phyloP scores from a whole-genome alignment of 2,888 invertebrate genomes.

The Napeogenes inachia region DNA sequence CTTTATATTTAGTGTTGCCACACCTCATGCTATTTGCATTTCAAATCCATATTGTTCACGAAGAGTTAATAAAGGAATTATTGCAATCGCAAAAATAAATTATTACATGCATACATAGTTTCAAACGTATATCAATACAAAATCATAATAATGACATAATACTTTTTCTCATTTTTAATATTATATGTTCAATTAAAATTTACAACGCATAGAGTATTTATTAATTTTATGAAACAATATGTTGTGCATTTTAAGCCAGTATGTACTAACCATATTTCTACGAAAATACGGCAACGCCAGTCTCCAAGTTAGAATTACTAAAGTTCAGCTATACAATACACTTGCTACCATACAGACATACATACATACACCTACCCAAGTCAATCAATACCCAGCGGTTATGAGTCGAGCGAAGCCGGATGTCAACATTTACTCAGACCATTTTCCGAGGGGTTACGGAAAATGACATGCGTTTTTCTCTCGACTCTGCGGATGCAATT shows the following conservation, averaged over 20 bases:
- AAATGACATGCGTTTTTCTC: slow-evolving; percentile 59
- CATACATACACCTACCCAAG: slow-evolving; percentile 6
- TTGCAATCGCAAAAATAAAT: not conserved
- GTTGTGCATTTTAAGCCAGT: not conserved
- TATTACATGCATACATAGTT: not conserved
- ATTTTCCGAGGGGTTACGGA: slow-evolving; percentile 55
- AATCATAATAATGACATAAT: no score
- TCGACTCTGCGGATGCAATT: slow-evolving; percentile 52
- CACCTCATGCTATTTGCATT: slow-evolving; percentile 24
- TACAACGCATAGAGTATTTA: no score
- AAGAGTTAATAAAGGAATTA: not conserved
- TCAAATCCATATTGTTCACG: slow-evolving; percentile 8
- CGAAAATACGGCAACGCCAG: slow-evolving; percentile 10
- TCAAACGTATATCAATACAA: no score
- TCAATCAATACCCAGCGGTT: slow-evolving; percentile 24
- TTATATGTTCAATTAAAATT: no score
- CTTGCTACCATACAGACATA: slow-evolving; percentile 14
- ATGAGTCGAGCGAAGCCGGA: slow-evolving; percentile 45
- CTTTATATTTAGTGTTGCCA: slow-evolving; percentile 23
- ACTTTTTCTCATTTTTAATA: no score
- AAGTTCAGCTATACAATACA: slow-evolving; percentile 23
- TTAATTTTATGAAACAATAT: not conserved
- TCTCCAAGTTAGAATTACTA: slow-evolving; percentile 19
- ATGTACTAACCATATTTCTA: slow-evolving; percentile 1
- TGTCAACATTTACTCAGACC: slow-evolving; percentile 68